Evolutionary conservation across 2,888 invertebrate genomes (phyloP), one percentile per base, ranked within the genome.

Genomic region (Meteorus colon): DNA sequence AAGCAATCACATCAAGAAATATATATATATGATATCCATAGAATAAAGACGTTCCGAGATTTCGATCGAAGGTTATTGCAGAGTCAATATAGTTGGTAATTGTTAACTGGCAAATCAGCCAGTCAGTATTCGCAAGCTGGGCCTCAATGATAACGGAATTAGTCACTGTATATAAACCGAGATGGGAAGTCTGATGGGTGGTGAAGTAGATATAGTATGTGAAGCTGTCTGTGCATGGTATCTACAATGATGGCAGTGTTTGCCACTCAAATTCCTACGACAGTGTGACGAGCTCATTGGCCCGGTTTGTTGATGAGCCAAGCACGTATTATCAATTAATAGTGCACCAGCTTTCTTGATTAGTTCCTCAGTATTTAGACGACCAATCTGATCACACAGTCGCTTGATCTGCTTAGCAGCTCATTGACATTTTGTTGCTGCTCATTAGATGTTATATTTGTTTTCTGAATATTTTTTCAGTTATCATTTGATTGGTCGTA

Each of bases 81-180:
- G 80, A 74, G 81, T 80, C 81, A 82, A 41, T 41, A 83, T 87
- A 85, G 85, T 82, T 84, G 82, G 81, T 82, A 80, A 79, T 81
- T 71, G 71, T 66, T 65, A 55, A 19, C 41, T 62, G 31, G 67
- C 45, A 60, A 75, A 75, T 75, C 65, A 71, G 59, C 41, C 71
- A 51, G 55, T 73, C 73, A 73, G 31, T 68, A 59, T 24, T 55
- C 81, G 68, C 79, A 74, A 73, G 72, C 84, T 86, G 86, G 83
- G 79, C 79, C 80, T 80, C 79, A 83, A 84, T 85, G 88, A 88
- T 88, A 88, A 87, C 84, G 83, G 88, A 86, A 86, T 88, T 87
- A 82, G 79, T 71, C 70, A 65, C 72, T 65, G 79, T 72, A 72
- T n/a, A 55, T 55, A 55, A 5, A 37, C 63, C 14, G 34, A 75